Percentiles rank a stretch among this genome's conserved stretches.
Conservation (phyloP, 2,888 invertebrate species). For the Pomacea canaliculata region DNA sequence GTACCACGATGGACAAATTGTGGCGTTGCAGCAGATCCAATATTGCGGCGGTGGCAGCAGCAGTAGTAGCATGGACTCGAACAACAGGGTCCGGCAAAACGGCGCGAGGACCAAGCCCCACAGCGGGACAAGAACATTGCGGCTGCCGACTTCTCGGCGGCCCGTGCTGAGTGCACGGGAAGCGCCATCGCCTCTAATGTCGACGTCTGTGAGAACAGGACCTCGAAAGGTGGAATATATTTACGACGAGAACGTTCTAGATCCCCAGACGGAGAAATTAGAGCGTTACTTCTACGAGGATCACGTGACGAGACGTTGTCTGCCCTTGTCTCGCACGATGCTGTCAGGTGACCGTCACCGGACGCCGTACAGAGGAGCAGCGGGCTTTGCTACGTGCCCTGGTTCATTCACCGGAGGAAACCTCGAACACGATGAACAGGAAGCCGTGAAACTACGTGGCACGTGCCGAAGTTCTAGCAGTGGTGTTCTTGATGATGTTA, state of each 20-base stretch:
- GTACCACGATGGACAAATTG: constrained; percentile 4
- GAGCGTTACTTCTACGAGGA: constrained; percentile 62
- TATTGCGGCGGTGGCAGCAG: not conserved
- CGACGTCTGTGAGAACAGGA: constrained; percentile 8
- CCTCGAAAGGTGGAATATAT: constrained; percentile 57
- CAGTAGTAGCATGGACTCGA: not conserved
- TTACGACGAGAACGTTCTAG: constrained; percentile 66
- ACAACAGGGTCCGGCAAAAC: constrained; percentile 14
- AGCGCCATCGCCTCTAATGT: constrained; percentile 1
- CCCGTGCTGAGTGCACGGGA: constrained; percentile 14
- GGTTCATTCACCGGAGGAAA: not conserved
- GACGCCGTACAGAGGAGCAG: not conserved
- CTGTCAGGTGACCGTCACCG: not conserved
- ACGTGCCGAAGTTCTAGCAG: not conserved
- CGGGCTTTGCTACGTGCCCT: not conserved
- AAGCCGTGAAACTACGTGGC: not conserved
- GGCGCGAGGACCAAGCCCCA: constrained; percentile 21
- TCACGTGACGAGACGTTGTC: constrained; percentile 34
- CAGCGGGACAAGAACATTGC: constrained; percentile 4
- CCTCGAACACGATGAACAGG: not conserved
- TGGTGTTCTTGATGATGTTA: not conserved
- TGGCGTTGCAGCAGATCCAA: constrained; percentile 4
- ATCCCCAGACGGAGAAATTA: constrained; percentile 62
- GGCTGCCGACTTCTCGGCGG: constrained; percentile 28
- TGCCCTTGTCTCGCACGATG: constrained; percentile 8